Conservation (phyloP, 2,113 vertebrate species). For the Cyrtonyx montezumae region DNA sequence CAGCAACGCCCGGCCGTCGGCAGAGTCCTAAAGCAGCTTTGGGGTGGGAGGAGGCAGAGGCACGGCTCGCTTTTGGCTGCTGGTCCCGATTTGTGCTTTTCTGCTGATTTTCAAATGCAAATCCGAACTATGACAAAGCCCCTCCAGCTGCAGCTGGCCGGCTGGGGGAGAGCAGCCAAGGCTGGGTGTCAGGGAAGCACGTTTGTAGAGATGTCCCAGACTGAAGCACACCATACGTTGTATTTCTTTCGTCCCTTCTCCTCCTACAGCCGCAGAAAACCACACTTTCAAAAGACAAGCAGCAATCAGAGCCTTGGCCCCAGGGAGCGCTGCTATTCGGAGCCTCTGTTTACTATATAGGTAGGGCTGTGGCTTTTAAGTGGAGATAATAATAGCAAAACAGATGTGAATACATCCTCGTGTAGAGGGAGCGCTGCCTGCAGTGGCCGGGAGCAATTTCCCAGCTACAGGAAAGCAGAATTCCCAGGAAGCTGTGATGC, state of each 20-base stretch:
- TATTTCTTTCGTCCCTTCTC: neutral
- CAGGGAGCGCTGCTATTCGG: constrained; percentile 2
- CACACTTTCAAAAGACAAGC: neutral
- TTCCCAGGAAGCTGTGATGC: neutral
- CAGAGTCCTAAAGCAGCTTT: fast-evolving
- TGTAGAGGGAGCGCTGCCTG: too few relatives aligned
- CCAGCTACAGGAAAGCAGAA: neutral
- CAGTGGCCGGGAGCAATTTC: neutral
- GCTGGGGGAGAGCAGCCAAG: neutral
- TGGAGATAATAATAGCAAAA: constrained; percentile 31
- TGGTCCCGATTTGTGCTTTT: neutral
- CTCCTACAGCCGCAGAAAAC: fast-evolving
- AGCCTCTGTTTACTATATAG: constrained; percentile 38
- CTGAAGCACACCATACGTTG: fast-evolving
- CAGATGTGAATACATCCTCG: constrained; percentile 34
- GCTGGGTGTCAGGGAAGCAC: neutral
- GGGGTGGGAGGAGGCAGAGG: neutral
- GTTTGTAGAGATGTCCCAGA: neutral
- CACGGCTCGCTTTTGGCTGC: neutral
- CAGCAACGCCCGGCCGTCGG: neutral
- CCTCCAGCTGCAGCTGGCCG: neutral
- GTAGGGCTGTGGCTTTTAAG: constrained; percentile 47
- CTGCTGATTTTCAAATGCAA: neutral
- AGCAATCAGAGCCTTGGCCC: constrained; percentile 42
- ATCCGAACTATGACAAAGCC: neutral